Conservation (phyloP, 2,797 vertebrate genomes). For the Hippocampus kuda region DNA sequence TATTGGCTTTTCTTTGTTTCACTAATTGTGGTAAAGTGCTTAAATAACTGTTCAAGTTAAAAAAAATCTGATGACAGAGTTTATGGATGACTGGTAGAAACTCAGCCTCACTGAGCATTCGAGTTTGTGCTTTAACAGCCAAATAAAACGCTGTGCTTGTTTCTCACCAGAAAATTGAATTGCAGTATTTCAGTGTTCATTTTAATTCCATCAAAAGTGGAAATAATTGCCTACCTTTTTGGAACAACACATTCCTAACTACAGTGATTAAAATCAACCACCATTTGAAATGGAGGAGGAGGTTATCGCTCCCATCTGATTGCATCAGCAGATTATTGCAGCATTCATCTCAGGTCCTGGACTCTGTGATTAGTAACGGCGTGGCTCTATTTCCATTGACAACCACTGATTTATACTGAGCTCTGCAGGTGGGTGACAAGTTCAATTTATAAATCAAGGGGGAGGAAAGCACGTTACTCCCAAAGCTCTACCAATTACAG, state of each 20-base stretch:
- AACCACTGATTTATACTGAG: slow-evolving; percentile 53
- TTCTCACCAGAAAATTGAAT: neutral
- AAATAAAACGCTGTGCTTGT: neutral
- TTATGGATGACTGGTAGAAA: no score
- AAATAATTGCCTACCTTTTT: neutral
- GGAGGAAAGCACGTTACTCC: slow-evolving; percentile 14
- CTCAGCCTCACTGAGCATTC: neutral
- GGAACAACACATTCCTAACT: slow-evolving; percentile 10
- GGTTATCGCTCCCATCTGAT: slow-evolving; percentile 59
- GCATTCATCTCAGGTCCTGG: slow-evolving; percentile 54
- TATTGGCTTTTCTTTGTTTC: neutral
- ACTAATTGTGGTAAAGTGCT: neutral
- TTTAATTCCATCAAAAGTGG: neutral
- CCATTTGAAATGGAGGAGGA: slow-evolving; percentile 40
- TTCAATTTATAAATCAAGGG: slow-evolving; percentile 22
- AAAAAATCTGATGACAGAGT: no score
- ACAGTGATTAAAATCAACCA: slow-evolving; percentile 20
- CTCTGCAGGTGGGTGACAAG: slow-evolving; percentile 46
- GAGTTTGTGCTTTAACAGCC: neutral
- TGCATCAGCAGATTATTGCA: slow-evolving; percentile 60
- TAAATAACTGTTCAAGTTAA: no score
- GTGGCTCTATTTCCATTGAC: slow-evolving; percentile 57
- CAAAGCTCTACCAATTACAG: neutral
- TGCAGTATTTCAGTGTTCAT: neutral
- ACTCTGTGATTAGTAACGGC: slow-evolving; percentile 51